phyloP scores from a whole-genome alignment of 1,140 invertebrate species.

The Condylostylus longicornis region DNA sequence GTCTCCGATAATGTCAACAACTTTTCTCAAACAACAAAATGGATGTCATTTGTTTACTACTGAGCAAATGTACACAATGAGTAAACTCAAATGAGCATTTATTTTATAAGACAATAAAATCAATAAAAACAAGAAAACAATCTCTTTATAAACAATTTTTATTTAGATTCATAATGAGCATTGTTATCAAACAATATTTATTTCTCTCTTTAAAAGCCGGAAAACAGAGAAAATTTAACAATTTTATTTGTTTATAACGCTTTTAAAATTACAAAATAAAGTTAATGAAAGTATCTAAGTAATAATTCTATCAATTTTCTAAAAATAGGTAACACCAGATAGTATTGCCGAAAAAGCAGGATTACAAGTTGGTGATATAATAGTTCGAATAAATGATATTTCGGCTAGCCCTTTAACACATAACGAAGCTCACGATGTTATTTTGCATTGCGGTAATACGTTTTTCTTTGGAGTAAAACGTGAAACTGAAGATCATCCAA shows the following conservation, averaged over 20 bases:
- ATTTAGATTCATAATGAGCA: too few relatives aligned
- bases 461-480: constrained; percentile 54
- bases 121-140: too few relatives aligned
- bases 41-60: too few relatives aligned
- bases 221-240: not conserved
- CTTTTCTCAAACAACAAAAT: too few relatives aligned
- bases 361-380: constrained; percentile 61
- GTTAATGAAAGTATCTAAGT: not conserved
- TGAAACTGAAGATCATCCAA: too few relatives aligned
- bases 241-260: not conserved
- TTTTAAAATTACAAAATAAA: not conserved
- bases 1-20: too few relatives aligned
- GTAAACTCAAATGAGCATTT: too few relatives aligned
- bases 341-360: constrained; percentile 71
- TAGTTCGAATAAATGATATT: constrained; percentile 59
- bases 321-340: constrained; percentile 50
- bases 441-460: constrained; percentile 55
- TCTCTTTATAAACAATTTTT: too few relatives aligned
- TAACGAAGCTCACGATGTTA: constrained; percentile 60
- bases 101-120: too few relatives aligned
- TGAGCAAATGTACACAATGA: too few relatives aligned
- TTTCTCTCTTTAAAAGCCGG: not conserved
- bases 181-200: too few relatives aligned
- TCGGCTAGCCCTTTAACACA: constrained; percentile 52
- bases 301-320: not conserved